Percentiles rank a stretch among this genome's conserved stretches.
These are phyloP conservation scores for Thalassaphorura encarpata DNA, from an alignment of 1,140 invertebrate genomes.

Conservation along the genomic window DNA sequence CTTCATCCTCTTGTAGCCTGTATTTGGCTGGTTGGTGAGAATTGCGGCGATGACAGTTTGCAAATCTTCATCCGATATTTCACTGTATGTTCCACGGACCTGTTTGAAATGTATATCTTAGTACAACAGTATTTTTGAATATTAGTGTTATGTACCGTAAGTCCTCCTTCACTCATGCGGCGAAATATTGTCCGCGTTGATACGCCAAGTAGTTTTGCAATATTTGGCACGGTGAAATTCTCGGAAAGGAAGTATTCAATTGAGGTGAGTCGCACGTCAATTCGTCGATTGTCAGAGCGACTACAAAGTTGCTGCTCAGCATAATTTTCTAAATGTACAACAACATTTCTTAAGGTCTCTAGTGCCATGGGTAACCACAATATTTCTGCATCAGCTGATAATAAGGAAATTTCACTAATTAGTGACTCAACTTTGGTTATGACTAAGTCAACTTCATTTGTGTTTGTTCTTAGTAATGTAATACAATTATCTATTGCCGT, in stretches of 20 bases:
- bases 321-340: background rate
- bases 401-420: background rate
- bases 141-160: background rate
- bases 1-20: conserved; percentile 5
- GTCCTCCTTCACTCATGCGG: background rate
- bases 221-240: background rate
- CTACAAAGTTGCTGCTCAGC: background rate
- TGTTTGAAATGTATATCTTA: background rate
- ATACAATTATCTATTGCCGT: too few species aligned
- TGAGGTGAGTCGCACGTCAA: background rate
- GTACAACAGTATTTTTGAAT: background rate
- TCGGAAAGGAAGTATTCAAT: conserved; percentile 1
- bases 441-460: background rate
- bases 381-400: background rate
- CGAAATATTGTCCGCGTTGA: conserved; percentile 4
- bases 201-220: conserved; percentile 7
- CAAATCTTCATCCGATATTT: background rate
- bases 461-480: too few species aligned
- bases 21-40: background rate
- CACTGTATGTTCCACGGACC: background rate
- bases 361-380: too few species aligned
- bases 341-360: background rate
- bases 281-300: background rate
- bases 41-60: background rate
- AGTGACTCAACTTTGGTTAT: background rate